Evolutionary conservation across 1,140 invertebrate genomes (phyloP), one percentile per base, ranked within the genome.

Genomic region (Drosophila pectinifera): DNA sequence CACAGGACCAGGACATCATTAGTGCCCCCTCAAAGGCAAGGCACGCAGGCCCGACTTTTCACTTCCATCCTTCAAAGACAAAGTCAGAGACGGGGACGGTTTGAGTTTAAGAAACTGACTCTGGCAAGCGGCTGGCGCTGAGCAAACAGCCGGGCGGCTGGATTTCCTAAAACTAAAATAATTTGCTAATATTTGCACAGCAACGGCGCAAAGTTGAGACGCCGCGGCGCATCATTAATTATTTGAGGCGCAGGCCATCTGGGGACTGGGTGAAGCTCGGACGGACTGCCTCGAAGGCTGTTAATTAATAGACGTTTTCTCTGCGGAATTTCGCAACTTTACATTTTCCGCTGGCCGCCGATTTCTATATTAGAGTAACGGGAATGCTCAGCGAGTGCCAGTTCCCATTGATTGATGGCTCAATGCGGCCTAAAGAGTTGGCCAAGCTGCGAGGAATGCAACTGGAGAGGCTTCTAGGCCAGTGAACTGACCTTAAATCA

Each of bases 151-250:
- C 41, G 6, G 45, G n/a, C 46, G 24, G 54, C 42, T 31, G 76
- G 68, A 89, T 84, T 89, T 69, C 80, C 76, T 63, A 80, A 86
- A 88, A 88, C 84, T 91, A 91, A 83, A 91, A 89, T 91, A 91
- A 91, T 91, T 91, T 91, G 88, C 88, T 83, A 91, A 91, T 91
- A 91, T 91, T 91, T 91, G 83, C 88, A 90, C 86, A 90, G 84
- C 83, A 54, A 69, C 68, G 78, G 81, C 86, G 82, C 73, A 61
- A 73, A 78, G 74, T 70, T 77, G 73, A 72, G 74, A 53, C 61
- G 53, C 64, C 73, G 74, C 54, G 83, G 67, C 64, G 80, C 84
- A 88, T 89, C 84, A 88, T 88, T 88, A 88, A 88, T 88, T 88
- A 88, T 80, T 73, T 65, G 42, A 57, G 80, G 55, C 72, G 54